These are phyloP conservation scores for Odontomyia ornata DNA, from an alignment of 2,888 invertebrate species.

Conservation along the genomic window DNA sequence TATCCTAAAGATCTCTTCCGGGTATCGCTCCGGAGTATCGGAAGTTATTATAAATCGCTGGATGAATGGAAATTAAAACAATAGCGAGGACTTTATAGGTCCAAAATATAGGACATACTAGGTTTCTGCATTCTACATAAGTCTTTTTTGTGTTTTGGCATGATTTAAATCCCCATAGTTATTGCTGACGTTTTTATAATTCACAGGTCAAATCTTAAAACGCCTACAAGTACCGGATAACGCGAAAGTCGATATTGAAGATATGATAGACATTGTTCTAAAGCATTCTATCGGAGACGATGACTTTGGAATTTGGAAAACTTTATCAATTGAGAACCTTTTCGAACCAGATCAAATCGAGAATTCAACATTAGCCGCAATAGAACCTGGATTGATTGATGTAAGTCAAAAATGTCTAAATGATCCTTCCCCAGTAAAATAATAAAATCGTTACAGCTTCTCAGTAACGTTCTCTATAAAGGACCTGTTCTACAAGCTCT, in stretches of 20 bases:
- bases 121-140: too few relatives aligned
- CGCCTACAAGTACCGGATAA: not conserved
- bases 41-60: too few relatives aligned
- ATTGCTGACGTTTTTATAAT: not conserved
- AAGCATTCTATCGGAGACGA: slow-evolving; percentile 59
- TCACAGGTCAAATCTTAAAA: slow-evolving; percentile 38
- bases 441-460: slow-evolving; percentile 52
- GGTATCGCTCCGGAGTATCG: too few relatives aligned
- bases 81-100: too few relatives aligned
- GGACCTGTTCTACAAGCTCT: slow-evolving; percentile 59
- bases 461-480: slow-evolving; percentile 59
- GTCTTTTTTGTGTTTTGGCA: too few relatives aligned
- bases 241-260: slow-evolving; percentile 26
- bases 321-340: slow-evolving; percentile 58
- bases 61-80: too few relatives aligned
- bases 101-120: too few relatives aligned
- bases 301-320: slow-evolving; percentile 58
- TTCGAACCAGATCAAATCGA: slow-evolving; percentile 58
- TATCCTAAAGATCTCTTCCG: too few relatives aligned
- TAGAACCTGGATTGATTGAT: slow-evolving; percentile 61
- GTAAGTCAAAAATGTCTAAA: slow-evolving; percentile 57
- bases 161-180: too few relatives aligned
- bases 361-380: slow-evolving; percentile 62
- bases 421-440: not conserved
- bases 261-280: slow-evolving; percentile 40